Percentiles rank a stretch among this genome's conserved stretches.
phyloP scores from a whole-genome alignment of 2,888 invertebrate species.

The Galerucella pusilla region DNA sequence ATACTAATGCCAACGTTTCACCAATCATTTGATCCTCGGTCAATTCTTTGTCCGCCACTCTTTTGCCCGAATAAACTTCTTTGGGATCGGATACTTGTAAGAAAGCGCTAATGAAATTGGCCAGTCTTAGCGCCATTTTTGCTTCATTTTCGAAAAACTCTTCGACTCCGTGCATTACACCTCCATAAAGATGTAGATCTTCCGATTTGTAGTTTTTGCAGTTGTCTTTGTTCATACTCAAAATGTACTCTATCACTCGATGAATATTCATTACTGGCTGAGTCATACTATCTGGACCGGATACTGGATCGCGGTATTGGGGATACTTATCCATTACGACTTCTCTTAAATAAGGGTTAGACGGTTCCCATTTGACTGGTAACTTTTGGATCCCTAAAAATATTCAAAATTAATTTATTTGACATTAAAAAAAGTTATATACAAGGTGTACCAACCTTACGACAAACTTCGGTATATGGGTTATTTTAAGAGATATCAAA shows the following conservation, averaged over 20 bases:
- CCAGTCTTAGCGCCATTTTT: conserved; percentile 93
- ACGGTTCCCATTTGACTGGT: conserved; percentile 85
- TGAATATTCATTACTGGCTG: conserved; percentile 79
- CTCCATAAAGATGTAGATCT: conserved; percentile 84
- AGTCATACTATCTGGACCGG: conserved; percentile 75
- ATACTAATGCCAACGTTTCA: conserved; percentile 89
- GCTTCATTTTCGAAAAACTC: conserved; percentile 95
- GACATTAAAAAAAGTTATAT: no score
- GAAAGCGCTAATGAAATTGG: conserved; percentile 96
- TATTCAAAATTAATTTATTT: background rate
- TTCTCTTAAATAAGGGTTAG: conserved; percentile 76
- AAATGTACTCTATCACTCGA: conserved; percentile 80
- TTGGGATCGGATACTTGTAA: conserved; percentile 90
- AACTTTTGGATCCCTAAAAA: conserved; percentile 84
- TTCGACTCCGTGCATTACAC: conserved; percentile 86
- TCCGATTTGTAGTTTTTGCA: conserved; percentile 61
- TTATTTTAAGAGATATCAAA: no score
- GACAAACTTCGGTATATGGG: no score
- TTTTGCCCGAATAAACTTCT: conserved; percentile 90
- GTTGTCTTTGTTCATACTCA: conserved; percentile 72
- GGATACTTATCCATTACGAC: conserved; percentile 79
- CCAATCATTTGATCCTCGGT: conserved; percentile 97
- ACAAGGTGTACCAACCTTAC: no score
- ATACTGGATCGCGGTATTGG: conserved; percentile 78
- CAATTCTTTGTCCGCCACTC: conserved; percentile 87